Conservation (phyloP, 2,888 invertebrate genomes). For the Tillus elongatus region DNA sequence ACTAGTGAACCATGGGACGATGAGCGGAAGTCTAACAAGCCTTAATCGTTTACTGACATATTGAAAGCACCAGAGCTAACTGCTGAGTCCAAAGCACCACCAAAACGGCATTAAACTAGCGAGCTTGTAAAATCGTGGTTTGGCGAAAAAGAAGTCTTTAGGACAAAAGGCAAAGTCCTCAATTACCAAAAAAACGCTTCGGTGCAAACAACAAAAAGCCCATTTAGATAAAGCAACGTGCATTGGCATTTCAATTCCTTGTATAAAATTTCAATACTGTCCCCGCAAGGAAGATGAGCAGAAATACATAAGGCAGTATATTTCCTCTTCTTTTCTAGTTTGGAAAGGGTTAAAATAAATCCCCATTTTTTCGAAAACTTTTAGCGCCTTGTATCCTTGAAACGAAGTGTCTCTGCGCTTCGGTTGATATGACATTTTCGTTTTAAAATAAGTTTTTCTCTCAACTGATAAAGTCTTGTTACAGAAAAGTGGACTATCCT, state of each 20-base stretch:
- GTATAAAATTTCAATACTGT: neutral
- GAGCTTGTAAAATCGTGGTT: conserved; percentile 2
- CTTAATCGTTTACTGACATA: conserved; percentile 5
- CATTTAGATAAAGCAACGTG: conserved; percentile 1
- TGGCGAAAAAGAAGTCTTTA: no score
- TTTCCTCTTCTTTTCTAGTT: no score
- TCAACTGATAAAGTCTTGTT: no score
- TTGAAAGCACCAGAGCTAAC: conserved; percentile 6
- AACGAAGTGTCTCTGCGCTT: neutral
- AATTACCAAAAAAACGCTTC: neutral
- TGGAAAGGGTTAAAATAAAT: no score
- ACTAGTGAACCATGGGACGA: conserved; percentile 3
- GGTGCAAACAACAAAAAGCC: conserved; percentile 1
- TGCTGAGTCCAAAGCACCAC: neutral
- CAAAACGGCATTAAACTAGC: conserved; percentile 5
- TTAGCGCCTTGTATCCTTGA: neutral
- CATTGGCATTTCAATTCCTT: conserved; percentile 2
- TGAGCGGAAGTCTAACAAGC: conserved; percentile 2
- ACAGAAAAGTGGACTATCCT: no score
- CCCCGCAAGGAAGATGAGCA: conserved; percentile 2
- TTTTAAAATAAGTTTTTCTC: no score
- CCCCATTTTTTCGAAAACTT: no score
- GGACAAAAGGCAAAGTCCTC: conserved; percentile 4
- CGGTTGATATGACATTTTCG: neutral
- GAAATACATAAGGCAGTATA: conserved; percentile 2